Base-by-base conservation (phyloP, 2,797 vertebrate species). In the Bovichtus variegatus region DNA sequence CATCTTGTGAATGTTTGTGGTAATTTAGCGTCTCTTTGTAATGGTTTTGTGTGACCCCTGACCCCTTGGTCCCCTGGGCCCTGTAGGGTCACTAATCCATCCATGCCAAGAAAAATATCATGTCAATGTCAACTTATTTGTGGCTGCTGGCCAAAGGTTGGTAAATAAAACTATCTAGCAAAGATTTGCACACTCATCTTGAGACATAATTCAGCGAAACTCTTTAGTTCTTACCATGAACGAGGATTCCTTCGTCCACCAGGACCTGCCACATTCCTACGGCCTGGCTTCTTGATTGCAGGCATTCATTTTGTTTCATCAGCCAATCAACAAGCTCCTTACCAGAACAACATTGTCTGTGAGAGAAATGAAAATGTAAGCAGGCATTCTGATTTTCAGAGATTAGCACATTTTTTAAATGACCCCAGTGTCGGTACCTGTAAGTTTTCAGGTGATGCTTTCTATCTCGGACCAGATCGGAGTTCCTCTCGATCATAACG, bases 211-310 rank as follows among this genome's bases (percentile, higher is more conserved):
- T 47, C 0, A 43, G 18, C 25, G 53, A 60, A 60, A n/a, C 15
- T 62, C 27, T 51, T 55, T 11, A 41, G 7, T 6, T 78, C 94
- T 95, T 80, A 98, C 98, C 97, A 25, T 98, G 97, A 7, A 93
- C 91, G 41, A 99, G 90, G 69, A 97, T 95, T 0, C 96, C 96
- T 84, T 97, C 96, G 1, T 99, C 97, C 91, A 98, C 90, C 84
- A 99, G 83, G 83, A 99, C 97, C 82, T 99, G 98, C 95, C 96
- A 98, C 91, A 98, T 93, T 2, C 98, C 98, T 1, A 97, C 92
- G 0, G 96, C 97, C 76, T 98, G 98, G 88, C 94, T 93, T 36
- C 97, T 95, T 0, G 91, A 96, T 63, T 97, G 97, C 11, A 97
- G 75, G 10, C 93, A 90, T 2, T 94, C 92, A 3, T 95, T 96